phyloP scores from a whole-genome alignment of 2,888 invertebrate species.

The Drosophila acutilabella region DNA sequence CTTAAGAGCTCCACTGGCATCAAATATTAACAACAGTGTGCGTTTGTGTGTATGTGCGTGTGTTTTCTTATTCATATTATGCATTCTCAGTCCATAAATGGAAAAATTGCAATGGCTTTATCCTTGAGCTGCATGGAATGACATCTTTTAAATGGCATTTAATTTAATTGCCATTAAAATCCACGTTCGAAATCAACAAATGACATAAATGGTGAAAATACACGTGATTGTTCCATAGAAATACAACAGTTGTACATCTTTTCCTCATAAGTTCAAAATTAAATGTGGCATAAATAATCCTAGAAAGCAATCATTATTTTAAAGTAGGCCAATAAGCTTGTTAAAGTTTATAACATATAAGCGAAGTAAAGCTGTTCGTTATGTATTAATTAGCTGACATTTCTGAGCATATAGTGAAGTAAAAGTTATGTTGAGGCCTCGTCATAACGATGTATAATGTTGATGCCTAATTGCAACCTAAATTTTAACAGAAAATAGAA shows the following conservation, averaged over 20 bases:
- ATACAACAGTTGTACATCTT: too few relatives aligned
- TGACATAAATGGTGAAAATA: background rate
- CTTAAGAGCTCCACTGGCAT: conserved; percentile 54
- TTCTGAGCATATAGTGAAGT: background rate
- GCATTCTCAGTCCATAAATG: conserved; percentile 42
- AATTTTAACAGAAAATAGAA: conserved; percentile 6
- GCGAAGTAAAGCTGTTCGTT: too few relatives aligned
- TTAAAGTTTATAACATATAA: too few relatives aligned
- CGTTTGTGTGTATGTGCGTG: conserved; percentile 4
- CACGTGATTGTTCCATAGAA: too few relatives aligned
- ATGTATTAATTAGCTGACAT: background rate
- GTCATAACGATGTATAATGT: background rate
- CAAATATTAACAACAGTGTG: background rate
- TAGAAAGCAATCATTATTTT: background rate
- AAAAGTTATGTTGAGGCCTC: background rate
- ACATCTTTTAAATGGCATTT: conserved; percentile 67
- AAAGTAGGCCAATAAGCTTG: background rate
- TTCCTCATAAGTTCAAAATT: too few relatives aligned
- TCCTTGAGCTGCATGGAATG: conserved; percentile 31
- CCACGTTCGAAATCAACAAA: conserved; percentile 1
- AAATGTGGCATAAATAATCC: too few relatives aligned
- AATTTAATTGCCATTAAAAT: conserved; percentile 59
- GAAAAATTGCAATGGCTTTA: conserved; percentile 24
- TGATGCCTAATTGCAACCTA: conserved; percentile 4
- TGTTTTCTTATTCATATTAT: conserved; percentile 36